Conservation (phyloP, 2,888 invertebrate genomes). For the Agrochola lota region DNA sequence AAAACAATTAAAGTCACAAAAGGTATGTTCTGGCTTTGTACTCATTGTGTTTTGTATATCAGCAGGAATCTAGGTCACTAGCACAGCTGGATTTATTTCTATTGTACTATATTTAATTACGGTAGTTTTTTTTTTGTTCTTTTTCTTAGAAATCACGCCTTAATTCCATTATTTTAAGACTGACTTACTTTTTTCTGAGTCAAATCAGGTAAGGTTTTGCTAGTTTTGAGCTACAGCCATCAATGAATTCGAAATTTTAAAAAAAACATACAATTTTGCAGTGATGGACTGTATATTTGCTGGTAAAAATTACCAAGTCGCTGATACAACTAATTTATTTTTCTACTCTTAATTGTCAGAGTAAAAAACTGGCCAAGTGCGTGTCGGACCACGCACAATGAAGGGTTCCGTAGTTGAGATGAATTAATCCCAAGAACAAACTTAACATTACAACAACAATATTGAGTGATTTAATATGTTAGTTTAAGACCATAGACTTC, state of each 20-base stretch:
- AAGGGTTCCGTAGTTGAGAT: too few relatives aligned
- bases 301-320: background rate
- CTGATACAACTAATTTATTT: too few relatives aligned
- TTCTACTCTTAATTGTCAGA: too few relatives aligned
- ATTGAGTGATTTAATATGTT: too few relatives aligned
- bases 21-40: constrained; percentile 34
- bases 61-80: constrained; percentile 36
- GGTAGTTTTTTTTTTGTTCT: background rate
- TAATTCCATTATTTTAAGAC: background rate
- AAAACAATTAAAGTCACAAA: constrained; percentile 44
- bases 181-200: background rate
- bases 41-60: constrained; percentile 39
- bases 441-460: too few relatives aligned
- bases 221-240: background rate
- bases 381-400: too few relatives aligned
- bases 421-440: too few relatives aligned
- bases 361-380: too few relatives aligned
- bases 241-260: background rate
- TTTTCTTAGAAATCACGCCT: background rate
- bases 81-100: constrained; percentile 1
- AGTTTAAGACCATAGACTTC: too few relatives aligned
- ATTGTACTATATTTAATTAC: constrained; percentile 5
- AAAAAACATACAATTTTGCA: background rate
- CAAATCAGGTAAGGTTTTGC: background rate
- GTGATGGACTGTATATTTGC: background rate